phyloP scores from a whole-genome alignment of 2,797 vertebrate genomes.

The Lacerta viridis region DNA sequence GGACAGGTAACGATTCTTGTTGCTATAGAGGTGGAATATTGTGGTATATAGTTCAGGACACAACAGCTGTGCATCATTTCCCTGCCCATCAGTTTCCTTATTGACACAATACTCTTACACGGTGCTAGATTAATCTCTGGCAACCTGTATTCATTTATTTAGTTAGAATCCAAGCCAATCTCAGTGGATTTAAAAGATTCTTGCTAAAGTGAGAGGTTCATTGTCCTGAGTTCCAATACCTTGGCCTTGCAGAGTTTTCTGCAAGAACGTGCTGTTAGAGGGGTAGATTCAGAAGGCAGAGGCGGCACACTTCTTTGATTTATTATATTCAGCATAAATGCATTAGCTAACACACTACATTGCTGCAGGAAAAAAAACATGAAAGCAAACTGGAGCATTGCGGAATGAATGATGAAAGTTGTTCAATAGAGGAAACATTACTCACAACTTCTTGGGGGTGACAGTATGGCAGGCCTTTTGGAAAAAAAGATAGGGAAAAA shows the following conservation, averaged over 20 bases:
- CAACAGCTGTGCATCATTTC: too few species aligned
- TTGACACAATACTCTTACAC: not conserved
- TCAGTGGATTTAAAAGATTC: not conserved
- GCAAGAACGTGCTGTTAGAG: not conserved
- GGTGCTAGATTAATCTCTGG: not conserved
- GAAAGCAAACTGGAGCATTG: conserved; percentile 30
- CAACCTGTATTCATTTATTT: not conserved
- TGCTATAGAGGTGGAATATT: not conserved
- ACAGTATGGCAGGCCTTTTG: conserved; percentile 12
- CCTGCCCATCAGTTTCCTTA: not conserved
- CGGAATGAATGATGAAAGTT: conserved; percentile 39
- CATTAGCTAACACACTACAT: conserved; percentile 19
- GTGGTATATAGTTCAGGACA: not conserved
- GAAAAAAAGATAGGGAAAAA: not conserved
- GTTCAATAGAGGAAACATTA: conserved; percentile 30
- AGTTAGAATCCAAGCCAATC: not conserved
- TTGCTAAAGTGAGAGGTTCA: not conserved
- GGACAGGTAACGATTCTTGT: not conserved
- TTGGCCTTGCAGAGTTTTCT: not conserved
- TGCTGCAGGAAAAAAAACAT: conserved; percentile 31
- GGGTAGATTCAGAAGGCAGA: not conserved
- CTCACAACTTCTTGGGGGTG: conserved; percentile 21
- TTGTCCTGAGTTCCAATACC: not conserved
- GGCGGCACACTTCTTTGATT: conserved; percentile 23
- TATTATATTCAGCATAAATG: conserved; percentile 34